A percentile compares a stretch with the other conserved stretches of the same genome.
Conservation (phyloP, 2,888 invertebrate species). For the Ormyrus nitidulus region DNA sequence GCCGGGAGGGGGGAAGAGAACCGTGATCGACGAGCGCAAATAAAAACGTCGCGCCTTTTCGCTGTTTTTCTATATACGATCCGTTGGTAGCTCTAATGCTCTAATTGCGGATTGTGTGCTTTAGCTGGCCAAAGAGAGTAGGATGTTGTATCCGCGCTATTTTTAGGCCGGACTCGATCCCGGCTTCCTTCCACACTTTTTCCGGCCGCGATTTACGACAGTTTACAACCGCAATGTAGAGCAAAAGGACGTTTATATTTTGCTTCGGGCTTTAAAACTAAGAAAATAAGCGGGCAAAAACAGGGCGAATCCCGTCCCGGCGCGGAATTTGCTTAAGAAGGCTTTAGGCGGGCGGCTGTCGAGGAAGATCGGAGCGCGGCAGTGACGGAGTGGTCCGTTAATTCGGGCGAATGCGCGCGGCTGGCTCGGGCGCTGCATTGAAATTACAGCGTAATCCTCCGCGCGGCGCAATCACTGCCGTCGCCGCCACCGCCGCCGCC, state of each 20-base stretch:
- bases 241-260: too few relatives aligned
- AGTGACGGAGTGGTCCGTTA: slow-evolving; percentile 33
- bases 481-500: background rate
- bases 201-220: too few relatives aligned
- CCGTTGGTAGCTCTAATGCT: background rate
- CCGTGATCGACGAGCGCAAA: slow-evolving; percentile 49
- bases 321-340: slow-evolving; percentile 11
- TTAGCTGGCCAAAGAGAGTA: background rate
- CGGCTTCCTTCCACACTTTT: too few relatives aligned
- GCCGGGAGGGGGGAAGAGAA: background rate
- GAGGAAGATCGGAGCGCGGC: background rate
- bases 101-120: background rate
- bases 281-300: too few relatives aligned
- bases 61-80: slow-evolving; percentile 27
- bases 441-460: slow-evolving; percentile 45
- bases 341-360: slow-evolving; percentile 5
- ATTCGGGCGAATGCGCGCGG: slow-evolving; percentile 23
- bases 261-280: too few relatives aligned
- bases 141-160: background rate
- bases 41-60: slow-evolving; percentile 39
- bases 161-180: too few relatives aligned
- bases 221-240: too few relatives aligned
- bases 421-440: background rate
- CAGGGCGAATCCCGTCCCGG: background rate
- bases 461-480: slow-evolving; percentile 36